Evolutionary conservation across 2,113 vertebrate genomes (phyloP), one percentile per base, ranked within the genome.

Genomic region (Struthidea cinerea): DNA sequence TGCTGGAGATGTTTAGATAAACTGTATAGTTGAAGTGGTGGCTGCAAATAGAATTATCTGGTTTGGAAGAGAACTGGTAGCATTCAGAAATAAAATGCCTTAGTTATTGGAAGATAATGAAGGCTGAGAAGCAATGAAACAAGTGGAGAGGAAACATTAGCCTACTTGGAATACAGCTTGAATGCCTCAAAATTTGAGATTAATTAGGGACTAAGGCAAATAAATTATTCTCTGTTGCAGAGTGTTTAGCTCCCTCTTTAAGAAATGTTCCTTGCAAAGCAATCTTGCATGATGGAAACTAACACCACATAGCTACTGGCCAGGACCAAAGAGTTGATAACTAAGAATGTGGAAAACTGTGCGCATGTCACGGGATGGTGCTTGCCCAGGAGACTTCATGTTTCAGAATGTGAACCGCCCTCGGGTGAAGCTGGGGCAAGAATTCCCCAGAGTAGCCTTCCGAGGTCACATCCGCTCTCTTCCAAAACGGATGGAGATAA

Each of bases 141-240:
- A 64, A 93, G 9, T 52, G 83, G 90, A 73, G 68, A 93, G 46
- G 71, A 90, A 89, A 52, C 47, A 75, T 55, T 70, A 89, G 33
- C 44, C 49, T 87, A 63, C 73, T 84, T 86, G 79, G 64, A 84
- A 47, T 84, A 69, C 52, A 78, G 39, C 46, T 93, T 81, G n/a
- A 39, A 42, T 89, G 82, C 52, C 80, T 93, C 47, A 81, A 59
- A 67, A 88, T 67, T 30, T 64, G 46, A 73, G 47, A 77, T 86
- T 65, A 73, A 63, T 81, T 93, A 74, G 91, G 64, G 42, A 84
- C 76, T 70, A 74, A 93, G 94, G 68, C 44, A 84, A 86, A 94
- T 83, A 59, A 92, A 94, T 86, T 86, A 77, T 96, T 96, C 86
- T 96, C 77, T 94, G 44, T 95, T 95, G 67, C 95, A 95, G 95